These are phyloP conservation scores for Caenorhabditis sp. DNA, from an alignment of 2,888 invertebrate genomes.

Conservation along the genomic window DNA sequence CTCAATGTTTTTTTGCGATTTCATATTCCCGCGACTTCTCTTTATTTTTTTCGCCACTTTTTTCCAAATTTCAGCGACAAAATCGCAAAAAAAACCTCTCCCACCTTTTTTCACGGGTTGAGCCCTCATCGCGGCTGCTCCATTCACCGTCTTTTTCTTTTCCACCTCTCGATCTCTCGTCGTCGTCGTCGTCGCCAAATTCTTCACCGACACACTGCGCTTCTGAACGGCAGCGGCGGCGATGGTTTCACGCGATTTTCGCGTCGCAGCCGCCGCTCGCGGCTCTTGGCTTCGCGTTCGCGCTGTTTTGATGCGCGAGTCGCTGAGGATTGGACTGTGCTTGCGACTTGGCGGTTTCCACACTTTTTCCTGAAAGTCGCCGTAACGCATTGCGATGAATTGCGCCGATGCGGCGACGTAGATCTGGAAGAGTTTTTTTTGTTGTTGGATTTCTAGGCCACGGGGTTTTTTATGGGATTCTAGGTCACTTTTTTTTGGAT, in stretches of 20 bases:
- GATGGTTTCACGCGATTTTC: constrained; percentile 2
- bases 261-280: too few relatives aligned
- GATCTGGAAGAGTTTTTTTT: too few relatives aligned
- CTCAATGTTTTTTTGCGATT: too few relatives aligned
- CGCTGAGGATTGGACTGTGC: constrained; percentile 37
- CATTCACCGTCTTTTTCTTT: neutral
- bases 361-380: constrained; percentile 23
- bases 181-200: constrained; percentile 8
- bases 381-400: constrained; percentile 40
- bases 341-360: constrained; percentile 45
- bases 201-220: constrained; percentile 25
- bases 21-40: too few relatives aligned
- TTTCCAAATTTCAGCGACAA: too few relatives aligned
- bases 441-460: too few relatives aligned
- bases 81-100: too few relatives aligned
- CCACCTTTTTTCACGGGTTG: too few relatives aligned
- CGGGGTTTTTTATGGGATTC: too few relatives aligned
- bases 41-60: too few relatives aligned
- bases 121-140: too few relatives aligned
- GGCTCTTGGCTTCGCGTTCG: constrained; percentile 37
- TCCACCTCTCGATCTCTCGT: constrained; percentile 23
- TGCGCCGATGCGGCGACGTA: constrained; percentile 39
- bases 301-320: constrained; percentile 36
- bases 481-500: too few relatives aligned
- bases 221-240: neutral